Evolutionary conservation across 2,113 vertebrate species (phyloP), one percentile per base, ranked within the genome.

Genomic region (Ceratotherium simum): DNA sequence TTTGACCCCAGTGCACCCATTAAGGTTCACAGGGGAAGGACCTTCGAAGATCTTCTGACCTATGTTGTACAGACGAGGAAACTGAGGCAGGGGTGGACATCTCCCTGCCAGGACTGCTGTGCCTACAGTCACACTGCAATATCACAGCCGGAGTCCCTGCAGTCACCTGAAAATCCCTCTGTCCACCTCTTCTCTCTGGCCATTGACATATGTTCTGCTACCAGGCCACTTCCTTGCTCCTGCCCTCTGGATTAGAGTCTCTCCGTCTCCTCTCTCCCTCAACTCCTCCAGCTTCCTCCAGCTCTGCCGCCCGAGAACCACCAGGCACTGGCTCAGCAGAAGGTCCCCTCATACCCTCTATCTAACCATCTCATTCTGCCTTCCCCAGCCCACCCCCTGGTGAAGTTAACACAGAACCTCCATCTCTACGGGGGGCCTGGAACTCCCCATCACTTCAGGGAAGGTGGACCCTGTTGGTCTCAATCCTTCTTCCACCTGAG

Each of bases 231-330:
- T 73, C 91, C 86, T 8, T 81, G 90, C 60, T 54, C 69, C 72
- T 73, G 54, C 29, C 27, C 84, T 54, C 29, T 6, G 8, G 51
- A 27, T 70, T 31, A 78, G 9, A 88, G 27, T 42, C 69, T 48
- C 85, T 69, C 67, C 29, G 36, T 76, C 14, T 65, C 65, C 73
- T 76, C 51, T n/a, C 58, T 81, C 75, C 80, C 80, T 56, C 36
- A 72, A 36, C 67, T 94, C 75, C 86, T 95, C 78, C 39, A 76
- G 67, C 27, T 46, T 54, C 80, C 73, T 73, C 92, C 48, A 75
- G 81, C 70, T 89, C 92, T 83, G 56, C 60, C 62, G 60, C 54
- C 60, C 7, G 69, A 96, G 67, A 69, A 62, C 8, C 62, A 11
- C 18, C 21, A 54, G 64, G 70, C 75, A 62, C 31, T 46, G 20